phyloP scores from a whole-genome alignment of 2,888 invertebrate species.

The Mythimna loreyi region DNA sequence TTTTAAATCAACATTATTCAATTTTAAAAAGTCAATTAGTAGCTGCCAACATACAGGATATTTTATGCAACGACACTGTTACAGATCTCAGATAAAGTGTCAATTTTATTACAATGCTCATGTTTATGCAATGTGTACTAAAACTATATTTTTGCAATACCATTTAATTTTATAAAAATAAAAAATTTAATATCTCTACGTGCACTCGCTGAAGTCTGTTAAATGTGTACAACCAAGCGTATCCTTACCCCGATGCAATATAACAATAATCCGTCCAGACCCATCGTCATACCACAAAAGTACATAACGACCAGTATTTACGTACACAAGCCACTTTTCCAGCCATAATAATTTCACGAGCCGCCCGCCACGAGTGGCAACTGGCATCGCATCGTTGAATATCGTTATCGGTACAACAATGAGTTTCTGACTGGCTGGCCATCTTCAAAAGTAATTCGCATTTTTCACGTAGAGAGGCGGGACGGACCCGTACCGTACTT shows the following conservation, averaged over 20 bases:
- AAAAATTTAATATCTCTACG: neutral
- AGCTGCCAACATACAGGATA: neutral
- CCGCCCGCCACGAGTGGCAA: constrained; percentile 72
- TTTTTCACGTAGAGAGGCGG: constrained; percentile 79
- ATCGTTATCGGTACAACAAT: constrained; percentile 88
- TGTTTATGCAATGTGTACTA: too few species aligned
- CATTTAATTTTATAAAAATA: too few species aligned
- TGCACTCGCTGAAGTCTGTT: neutral
- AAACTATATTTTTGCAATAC: too few species aligned
- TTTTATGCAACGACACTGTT: neutral
- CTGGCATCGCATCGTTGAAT: constrained; percentile 74
- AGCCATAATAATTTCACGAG: constrained; percentile 84
- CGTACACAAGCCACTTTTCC: constrained; percentile 74
- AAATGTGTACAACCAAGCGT: neutral
- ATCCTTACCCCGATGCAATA: neutral
- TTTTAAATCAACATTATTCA: neutral
- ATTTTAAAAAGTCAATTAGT: neutral
- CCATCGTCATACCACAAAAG: constrained; percentile 31
- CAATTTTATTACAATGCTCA: too few species aligned
- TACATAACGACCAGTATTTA: constrained; percentile 52
- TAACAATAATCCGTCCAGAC: constrained; percentile 15
- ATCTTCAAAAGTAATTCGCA: constrained; percentile 86
- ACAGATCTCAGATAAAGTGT: too few species aligned
- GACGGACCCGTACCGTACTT: constrained; percentile 52
- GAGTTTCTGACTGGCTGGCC: constrained; percentile 87